These are phyloP conservation scores for Drosophila takahashii DNA, from an alignment of 1,140 invertebrate species.

Conservation along the genomic window DNA sequence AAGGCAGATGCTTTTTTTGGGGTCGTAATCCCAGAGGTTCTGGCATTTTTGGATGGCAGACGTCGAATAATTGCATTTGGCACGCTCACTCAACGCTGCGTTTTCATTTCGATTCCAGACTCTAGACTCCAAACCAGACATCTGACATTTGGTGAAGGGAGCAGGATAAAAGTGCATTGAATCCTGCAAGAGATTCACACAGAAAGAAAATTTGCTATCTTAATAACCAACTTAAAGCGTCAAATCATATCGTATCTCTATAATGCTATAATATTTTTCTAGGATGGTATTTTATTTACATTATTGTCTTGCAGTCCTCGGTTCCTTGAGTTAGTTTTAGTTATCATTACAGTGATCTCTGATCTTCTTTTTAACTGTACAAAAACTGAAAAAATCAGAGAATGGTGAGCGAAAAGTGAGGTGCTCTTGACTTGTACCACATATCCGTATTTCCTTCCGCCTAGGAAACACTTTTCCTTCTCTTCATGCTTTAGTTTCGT, in stretches of 20 bases:
- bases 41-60: constrained; percentile 63
- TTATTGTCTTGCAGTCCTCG: too few relatives aligned
- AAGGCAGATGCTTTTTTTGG: constrained; percentile 42
- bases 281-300: too few relatives aligned
- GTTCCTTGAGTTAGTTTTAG: too few relatives aligned
- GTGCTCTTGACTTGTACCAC: constrained; percentile 20
- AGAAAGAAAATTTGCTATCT: background rate
- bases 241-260: too few relatives aligned
- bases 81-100: constrained; percentile 37
- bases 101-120: constrained; percentile 11
- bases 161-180: background rate
- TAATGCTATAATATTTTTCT: too few relatives aligned
- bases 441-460: constrained; percentile 45
- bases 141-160: constrained; percentile 26
- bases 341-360: background rate
- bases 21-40: constrained; percentile 53
- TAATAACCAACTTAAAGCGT: too few relatives aligned
- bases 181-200: background rate
- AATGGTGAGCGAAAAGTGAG: background rate
- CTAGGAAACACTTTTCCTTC: constrained; percentile 52
- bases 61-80: constrained; percentile 62
- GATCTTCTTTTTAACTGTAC: background rate
- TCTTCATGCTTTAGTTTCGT: constrained; percentile 13
- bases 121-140: constrained; percentile 13
- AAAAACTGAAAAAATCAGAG: background rate